Base-by-base conservation (phyloP, 2,888 invertebrate genomes). In the Acleris holmiana region DNA sequence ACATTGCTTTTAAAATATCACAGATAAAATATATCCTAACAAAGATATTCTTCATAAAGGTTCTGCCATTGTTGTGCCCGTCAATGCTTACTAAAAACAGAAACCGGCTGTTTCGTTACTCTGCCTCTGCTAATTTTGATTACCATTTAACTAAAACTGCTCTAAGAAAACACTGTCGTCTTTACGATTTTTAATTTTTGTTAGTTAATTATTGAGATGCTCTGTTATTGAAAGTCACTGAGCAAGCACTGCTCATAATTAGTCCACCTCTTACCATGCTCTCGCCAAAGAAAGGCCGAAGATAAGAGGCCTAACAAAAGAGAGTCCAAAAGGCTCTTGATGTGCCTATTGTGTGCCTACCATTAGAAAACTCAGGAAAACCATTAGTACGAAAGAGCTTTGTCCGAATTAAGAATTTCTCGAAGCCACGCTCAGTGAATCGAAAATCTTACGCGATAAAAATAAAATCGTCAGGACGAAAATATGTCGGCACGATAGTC, bases 281-380 rank as follows among this genome's bases (percentile, higher is more conserved):
- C 53, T 44, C 19, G 21, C 4, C 41, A 17, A 55, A 54, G 25
- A 61, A 57, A 63, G 48, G 41, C 41, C 57, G 18, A 57, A 48
- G 58, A 63, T 54, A 58, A 58, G 64, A 53, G 58, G 21, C 48
- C 53, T 29, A 58, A 64, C 53, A 64, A 64, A 58, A 53, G 57
- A 21, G 19, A 18, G 7, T 25, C 25, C 19, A 21, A 57, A 51
- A 64, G 54, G 41, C 58, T 54, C 64, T 64, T 54, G 64, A 64
- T 29, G 48, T 41, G 47, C 46, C 53, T 51, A 64, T 64, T 64
- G 64, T 59, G 15, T 29, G 15, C 21, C 41, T 25, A 23, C 41
- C 62, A 54, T 58, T 62, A 66, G 40, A 44, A 62, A 55, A 58
- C 55, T 48, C 46, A n/a, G 59, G 53, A 56, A 56, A 59, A 35